Evolutionary conservation across 1,140 invertebrate species (phyloP).

Genomic region (Aphis craccivora): DNA sequence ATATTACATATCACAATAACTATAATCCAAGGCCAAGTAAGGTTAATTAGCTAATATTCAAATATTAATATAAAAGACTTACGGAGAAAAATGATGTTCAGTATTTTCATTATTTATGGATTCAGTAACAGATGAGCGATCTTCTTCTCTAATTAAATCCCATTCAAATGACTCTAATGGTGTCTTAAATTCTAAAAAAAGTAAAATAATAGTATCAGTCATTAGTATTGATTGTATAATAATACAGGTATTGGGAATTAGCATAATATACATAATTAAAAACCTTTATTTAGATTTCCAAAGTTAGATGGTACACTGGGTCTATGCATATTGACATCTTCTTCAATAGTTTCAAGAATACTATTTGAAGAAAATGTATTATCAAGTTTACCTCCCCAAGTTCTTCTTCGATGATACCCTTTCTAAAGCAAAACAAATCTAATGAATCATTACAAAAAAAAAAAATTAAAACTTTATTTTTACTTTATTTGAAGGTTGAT

Average conservation of each 20-base stretch:
- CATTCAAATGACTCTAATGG: conserved; percentile 63
- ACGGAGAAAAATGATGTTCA: conserved; percentile 25
- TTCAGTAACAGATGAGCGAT: neutral
- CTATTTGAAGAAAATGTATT: conserved; percentile 54
- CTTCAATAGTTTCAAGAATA: conserved; percentile 62
- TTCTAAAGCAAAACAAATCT: conserved; percentile 49
- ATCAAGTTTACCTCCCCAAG: conserved; percentile 60
- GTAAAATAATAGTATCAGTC: neutral
- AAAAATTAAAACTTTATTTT: conserved; percentile 31
- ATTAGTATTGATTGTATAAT: neutral
- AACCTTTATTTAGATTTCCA: conserved; percentile 57
- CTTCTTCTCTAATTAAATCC: conserved; percentile 61
- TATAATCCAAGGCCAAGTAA: neutral
- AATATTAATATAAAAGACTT: conserved; percentile 4
- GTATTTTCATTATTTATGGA: neutral
- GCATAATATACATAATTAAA: neutral
- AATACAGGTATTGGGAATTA: neutral
- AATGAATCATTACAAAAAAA: conserved; percentile 1
- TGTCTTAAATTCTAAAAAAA: conserved; percentile 61
- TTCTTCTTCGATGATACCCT: conserved; percentile 61
- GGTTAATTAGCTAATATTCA: no score
- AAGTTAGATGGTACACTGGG: conserved; percentile 56
- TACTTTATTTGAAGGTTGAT: conserved; percentile 42
- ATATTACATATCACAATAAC: neutral
- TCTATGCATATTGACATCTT: conserved; percentile 58